A percentile compares a stretch with the other conserved stretches of the same genome.
Conservation (phyloP, 2,888 invertebrate species). For the Polia nebulosa region DNA sequence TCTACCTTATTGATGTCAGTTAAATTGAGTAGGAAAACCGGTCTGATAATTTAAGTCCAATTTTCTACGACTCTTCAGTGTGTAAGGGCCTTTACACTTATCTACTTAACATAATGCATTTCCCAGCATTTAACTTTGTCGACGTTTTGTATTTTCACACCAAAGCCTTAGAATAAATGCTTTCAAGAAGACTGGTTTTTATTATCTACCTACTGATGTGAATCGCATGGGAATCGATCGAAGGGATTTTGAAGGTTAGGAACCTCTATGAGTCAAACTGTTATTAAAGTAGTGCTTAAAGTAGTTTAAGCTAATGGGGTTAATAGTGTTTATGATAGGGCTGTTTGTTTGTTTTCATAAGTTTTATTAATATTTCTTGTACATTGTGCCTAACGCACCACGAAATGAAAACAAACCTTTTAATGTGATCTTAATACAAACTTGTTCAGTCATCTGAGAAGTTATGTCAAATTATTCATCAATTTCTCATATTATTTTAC, state of each 20-base stretch:
- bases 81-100: slow-evolving; percentile 31
- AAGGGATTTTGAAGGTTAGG: slow-evolving; percentile 33
- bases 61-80: background rate
- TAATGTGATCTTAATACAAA: no score
- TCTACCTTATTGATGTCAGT: no score
- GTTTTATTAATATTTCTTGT: background rate
- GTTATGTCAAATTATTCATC: background rate
- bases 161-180: slow-evolving; percentile 58
- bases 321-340: background rate
- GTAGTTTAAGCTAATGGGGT: slow-evolving; percentile 12
- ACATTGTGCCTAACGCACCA: background rate
- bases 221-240: slow-evolving; percentile 35
- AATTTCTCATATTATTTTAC: background rate
- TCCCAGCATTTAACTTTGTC: slow-evolving; percentile 47
- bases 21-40: no score
- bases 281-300: slow-evolving; percentile 28
- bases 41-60: background rate
- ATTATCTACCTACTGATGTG: slow-evolving; percentile 6
- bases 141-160: slow-evolving; percentile 46
- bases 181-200: slow-evolving; percentile 45
- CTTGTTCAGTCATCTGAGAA: no score
- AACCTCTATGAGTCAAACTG: background rate
- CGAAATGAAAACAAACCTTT: background rate
- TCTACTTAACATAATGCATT: slow-evolving; percentile 54
- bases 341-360: slow-evolving; percentile 1